phyloP scores from a whole-genome alignment of 2,113 vertebrate species.

The Bos javanicus region DNA sequence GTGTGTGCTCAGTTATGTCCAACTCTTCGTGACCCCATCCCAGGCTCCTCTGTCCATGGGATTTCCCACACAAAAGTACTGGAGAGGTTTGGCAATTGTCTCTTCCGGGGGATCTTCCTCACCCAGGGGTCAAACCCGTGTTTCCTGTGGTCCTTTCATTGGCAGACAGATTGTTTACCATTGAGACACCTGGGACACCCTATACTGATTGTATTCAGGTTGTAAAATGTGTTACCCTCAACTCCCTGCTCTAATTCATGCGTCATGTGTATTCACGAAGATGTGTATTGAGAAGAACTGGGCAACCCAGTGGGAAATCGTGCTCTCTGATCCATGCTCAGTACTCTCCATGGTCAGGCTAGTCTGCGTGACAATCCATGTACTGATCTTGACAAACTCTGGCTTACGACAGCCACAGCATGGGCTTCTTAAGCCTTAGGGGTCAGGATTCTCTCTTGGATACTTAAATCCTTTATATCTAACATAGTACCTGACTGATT shows the following conservation, averaged over 20 bases:
- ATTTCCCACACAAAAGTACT: accelerated
- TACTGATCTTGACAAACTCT: neutral
- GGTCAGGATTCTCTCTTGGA: neutral
- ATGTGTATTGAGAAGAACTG: neutral
- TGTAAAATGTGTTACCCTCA: no score
- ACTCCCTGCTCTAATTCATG: neutral
- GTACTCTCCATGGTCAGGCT: neutral
- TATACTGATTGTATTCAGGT: no score
- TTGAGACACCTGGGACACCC: neutral
- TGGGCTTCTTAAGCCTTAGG: neutral
- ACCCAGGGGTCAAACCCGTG: neutral
- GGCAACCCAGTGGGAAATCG: no score
- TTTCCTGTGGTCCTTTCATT: neutral
- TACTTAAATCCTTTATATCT: neutral
- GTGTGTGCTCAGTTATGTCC: neutral
- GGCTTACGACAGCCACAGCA: no score
- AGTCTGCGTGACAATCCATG: accelerated
- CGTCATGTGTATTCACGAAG: neutral
- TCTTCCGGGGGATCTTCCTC: neutral
- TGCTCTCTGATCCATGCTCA: neutral
- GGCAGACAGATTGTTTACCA: neutral
- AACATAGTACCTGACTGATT: neutral
- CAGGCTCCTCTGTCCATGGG: neutral
- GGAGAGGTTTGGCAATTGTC: neutral
- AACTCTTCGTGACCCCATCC: accelerated